These are phyloP conservation scores for Phaetusa simplex DNA, from an alignment of 2,113 vertebrate species.

Conservation along the genomic window DNA sequence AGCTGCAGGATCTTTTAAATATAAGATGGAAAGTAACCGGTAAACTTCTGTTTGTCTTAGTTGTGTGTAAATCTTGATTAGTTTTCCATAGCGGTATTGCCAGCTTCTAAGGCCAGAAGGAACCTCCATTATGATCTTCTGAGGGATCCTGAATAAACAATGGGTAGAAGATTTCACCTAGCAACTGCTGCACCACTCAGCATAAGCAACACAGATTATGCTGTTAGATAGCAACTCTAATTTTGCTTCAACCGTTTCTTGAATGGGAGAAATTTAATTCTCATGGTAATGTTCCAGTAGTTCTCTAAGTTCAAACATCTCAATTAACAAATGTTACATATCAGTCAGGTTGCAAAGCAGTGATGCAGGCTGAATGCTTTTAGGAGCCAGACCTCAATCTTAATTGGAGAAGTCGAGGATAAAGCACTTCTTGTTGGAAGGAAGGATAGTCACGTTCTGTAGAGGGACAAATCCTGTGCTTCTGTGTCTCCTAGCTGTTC, in stretches of 20 bases:
- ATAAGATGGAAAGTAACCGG: background rate
- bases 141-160: background rate
- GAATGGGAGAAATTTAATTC: background rate
- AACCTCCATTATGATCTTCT: accelerated
- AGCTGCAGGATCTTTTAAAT: background rate
- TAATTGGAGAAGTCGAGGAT: background rate
- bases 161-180: background rate
- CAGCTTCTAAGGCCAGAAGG: background rate
- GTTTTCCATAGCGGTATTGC: background rate
- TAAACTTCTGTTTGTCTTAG: background rate
- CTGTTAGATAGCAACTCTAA: background rate
- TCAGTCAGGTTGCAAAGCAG: background rate
- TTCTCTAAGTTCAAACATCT: background rate
- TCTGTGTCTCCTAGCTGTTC: background rate
- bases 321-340: background rate
- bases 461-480: background rate
- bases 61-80: background rate
- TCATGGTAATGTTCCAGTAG: background rate
- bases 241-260: background rate
- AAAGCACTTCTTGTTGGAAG: background rate
- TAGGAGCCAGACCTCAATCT: background rate
- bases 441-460: background rate
- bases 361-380: background rate
- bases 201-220: background rate
- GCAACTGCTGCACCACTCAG: background rate